Evolutionary conservation across 2,797 vertebrate species (phyloP), one percentile per base, ranked within the genome.

Genomic region (Bufotes viridis): DNA sequence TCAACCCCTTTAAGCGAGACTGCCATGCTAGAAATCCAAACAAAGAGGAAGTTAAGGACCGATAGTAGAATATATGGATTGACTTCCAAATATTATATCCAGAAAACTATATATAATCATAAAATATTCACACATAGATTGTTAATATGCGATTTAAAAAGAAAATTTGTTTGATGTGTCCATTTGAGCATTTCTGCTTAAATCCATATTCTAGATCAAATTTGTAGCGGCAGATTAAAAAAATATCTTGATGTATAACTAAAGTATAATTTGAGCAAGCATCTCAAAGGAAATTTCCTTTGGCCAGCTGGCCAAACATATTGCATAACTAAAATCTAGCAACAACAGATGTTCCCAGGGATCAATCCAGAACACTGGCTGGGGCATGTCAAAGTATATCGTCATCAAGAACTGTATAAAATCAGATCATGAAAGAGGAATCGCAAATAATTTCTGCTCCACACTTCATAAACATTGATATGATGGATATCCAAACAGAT

Each of bases 381-480:
- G 83, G 83, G 83, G 85, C 63, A 75, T 84, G 87, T 88, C 83
- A 85, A 74, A 81, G 82, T 72, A 63, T 81, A 85, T 61, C 49
- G 82, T 81, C 87, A 89, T 81, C 69, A 84, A 89, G 87, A 89
- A 89, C 78, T 85, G 87, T 89, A 85, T 78, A 89, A 85, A 89
- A 89, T 89, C 87, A 69, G 58, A 88, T 88, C 87, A 89, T 89
- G 87, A 89, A 89, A 89, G 87, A 67, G 78, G 78, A 89, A 81
- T 81, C 65, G 65, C 67, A 81, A 85, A 81, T 69, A 57, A 74
- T 81, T 85, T 75, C 80, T 80, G 22, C 75, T 89, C 87, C 87
- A 85, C 87, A 85, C 82, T 85, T 85, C 87, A 88, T 85, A 88
- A 88, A 84, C 87, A 76, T 82, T 86, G 60, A 78, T 89, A 86